phyloP scores from a whole-genome alignment of 2,113 vertebrate species.

The Cathartes aura region DNA sequence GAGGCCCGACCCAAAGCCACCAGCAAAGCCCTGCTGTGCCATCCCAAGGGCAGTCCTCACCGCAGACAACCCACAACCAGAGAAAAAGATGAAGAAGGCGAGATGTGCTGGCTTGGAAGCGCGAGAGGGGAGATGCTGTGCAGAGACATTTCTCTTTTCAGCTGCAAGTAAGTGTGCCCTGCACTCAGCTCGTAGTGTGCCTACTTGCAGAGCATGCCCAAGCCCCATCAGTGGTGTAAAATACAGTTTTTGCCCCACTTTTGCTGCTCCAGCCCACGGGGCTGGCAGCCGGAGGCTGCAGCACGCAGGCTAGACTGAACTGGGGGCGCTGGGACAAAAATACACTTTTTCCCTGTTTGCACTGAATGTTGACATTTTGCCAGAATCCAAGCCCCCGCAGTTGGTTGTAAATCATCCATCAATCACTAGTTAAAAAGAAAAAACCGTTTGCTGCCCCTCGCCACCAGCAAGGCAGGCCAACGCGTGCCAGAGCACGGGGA shows the following conservation, averaged over 20 bases:
- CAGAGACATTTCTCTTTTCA: not conserved
- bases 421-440: not conserved
- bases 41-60: not conserved
- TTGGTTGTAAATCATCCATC: not conserved
- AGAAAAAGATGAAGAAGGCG: rapidly evolving
- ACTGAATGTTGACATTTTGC: not conserved
- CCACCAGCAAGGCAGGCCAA: not conserved
- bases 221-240: not conserved
- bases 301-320: not conserved
- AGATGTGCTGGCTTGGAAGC: not conserved
- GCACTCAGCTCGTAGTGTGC: rapidly evolving
- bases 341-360: not conserved
- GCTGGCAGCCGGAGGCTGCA: rapidly evolving
- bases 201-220: not conserved
- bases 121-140: not conserved
- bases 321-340: not conserved
- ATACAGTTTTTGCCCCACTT: not conserved
- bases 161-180: too few species aligned
- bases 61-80: not conserved
- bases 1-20: not conserved
- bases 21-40: not conserved
- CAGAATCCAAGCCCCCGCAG: not conserved
- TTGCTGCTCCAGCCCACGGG: not conserved
- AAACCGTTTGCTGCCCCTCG: not conserved
- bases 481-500: not conserved